A percentile compares a stretch with the other conserved stretches of the same genome.
phyloP scores from a whole-genome alignment of 2,797 vertebrate genomes.

The Microhierax caerulescens region DNA sequence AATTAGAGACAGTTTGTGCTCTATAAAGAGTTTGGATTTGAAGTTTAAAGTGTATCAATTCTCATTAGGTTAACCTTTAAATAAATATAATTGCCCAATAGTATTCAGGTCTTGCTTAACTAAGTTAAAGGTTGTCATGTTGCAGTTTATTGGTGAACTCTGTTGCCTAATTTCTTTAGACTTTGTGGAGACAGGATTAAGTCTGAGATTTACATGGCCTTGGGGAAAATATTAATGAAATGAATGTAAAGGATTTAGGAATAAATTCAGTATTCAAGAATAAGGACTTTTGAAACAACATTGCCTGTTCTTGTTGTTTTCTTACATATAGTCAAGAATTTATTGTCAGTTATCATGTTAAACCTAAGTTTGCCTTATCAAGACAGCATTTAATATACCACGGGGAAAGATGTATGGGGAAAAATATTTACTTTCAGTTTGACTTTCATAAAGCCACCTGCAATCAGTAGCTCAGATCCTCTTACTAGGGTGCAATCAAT shows the following conservation, averaged over 20 bases:
- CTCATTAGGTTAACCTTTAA: not conserved
- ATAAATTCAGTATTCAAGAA: not conserved
- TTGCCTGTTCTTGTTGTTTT: not conserved
- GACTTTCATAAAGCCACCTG: not conserved
- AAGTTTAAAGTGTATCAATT: not conserved
- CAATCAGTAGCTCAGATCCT: not conserved
- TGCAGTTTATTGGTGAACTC: not conserved
- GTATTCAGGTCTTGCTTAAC: constrained; percentile 31
- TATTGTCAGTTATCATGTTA: not conserved
- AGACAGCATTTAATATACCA: not conserved
- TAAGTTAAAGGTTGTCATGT: constrained; percentile 13
- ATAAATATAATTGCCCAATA: not conserved
- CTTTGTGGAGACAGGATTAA: not conserved
- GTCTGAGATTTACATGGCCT: constrained; percentile 11
- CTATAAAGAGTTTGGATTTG: not conserved
- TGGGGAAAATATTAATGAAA: not conserved
- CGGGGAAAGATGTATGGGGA: not conserved
- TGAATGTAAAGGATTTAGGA: not conserved
- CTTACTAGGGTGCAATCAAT: not conserved
- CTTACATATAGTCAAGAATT: not conserved
- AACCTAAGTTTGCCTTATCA: not conserved
- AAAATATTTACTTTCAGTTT: not conserved
- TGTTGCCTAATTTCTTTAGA: constrained; percentile 19
- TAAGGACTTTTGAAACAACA: not conserved
- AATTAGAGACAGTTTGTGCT: not conserved